These are phyloP conservation scores for Orestias chungarensis DNA, from an alignment of 2,797 vertebrate species.

Conservation along the genomic window DNA sequence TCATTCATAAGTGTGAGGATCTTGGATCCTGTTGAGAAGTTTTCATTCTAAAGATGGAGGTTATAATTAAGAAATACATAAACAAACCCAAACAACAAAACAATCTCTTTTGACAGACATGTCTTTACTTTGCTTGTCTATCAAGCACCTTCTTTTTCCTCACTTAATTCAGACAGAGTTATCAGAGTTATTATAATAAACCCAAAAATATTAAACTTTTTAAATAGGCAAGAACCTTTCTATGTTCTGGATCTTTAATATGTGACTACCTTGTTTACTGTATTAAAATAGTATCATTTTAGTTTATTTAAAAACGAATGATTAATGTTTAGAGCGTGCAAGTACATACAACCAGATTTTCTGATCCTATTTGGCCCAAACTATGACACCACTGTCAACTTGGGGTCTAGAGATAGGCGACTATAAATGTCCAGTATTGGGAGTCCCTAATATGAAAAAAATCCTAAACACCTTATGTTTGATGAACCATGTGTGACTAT, in stretches of 20 bases:
- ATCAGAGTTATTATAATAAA: no score
- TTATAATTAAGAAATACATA: constrained; percentile 27
- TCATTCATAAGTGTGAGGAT: constrained; percentile 37
- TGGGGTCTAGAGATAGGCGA: no score
- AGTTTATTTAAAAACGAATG: no score
- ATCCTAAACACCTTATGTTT: neutral
- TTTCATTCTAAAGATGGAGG: constrained; percentile 9
- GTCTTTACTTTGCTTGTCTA: constrained; percentile 16
- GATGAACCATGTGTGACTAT: neutral
- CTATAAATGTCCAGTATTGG: neutral
- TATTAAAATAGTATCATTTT: no score
- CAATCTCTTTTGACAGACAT: constrained; percentile 6
- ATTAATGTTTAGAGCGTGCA: no score
- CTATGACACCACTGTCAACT: no score
- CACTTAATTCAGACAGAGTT: constrained; percentile 31
- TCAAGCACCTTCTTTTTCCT: constrained; percentile 19
- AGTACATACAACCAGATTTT: no score
- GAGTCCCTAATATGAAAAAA: neutral
- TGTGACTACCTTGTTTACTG: no score
- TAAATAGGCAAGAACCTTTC: no score
- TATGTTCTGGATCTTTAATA: no score
- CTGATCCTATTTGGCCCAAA: no score
- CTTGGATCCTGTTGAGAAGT: constrained; percentile 29
- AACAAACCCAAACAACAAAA: neutral
- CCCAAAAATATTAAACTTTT: no score